A percentile compares a stretch with the other conserved stretches of the same genome.
Evolutionary conservation across 2,113 vertebrate species (phyloP).

Genomic region (Sander lucioperca): DNA sequence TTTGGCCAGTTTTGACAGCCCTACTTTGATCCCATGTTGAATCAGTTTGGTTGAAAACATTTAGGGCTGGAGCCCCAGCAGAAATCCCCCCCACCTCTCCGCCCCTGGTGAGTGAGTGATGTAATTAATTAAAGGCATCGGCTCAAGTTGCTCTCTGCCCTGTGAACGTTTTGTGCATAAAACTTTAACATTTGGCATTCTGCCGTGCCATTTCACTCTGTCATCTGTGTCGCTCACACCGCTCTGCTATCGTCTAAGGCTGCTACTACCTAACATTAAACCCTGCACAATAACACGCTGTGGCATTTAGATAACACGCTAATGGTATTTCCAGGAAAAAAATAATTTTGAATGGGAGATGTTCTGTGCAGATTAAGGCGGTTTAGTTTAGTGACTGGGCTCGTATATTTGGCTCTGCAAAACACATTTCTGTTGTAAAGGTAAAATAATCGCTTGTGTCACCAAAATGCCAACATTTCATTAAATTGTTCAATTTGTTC

Average conservation of each 20-base stretch:
- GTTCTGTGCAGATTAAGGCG: constrained; percentile 32
- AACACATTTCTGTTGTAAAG: constrained; percentile 14
- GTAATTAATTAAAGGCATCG: constrained; percentile 15
- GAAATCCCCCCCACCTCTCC: no score
- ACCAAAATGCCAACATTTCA: constrained; percentile 24
- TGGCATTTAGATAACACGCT: constrained; percentile 54
- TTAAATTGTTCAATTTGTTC: background rate
- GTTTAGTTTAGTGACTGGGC: background rate
- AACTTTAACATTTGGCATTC: constrained; percentile 35
- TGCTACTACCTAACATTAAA: constrained; percentile 17
- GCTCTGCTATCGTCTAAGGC: constrained; percentile 11
- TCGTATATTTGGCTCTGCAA: background rate
- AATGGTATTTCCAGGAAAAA: constrained; percentile 33
- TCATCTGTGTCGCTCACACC: constrained; percentile 16
- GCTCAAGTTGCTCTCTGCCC: constrained; percentile 17
- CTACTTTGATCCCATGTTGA: no score
- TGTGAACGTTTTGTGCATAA: constrained; percentile 24
- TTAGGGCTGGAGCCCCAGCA: no score
- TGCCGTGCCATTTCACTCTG: constrained; percentile 27
- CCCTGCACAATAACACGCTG: background rate
- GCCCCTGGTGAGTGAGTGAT: background rate
- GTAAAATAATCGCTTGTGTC: constrained; percentile 11
- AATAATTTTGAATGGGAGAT: constrained; percentile 30
- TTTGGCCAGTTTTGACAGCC: no score
- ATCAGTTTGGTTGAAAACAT: no score